These are phyloP conservation scores for Cynoglossus semilaevis DNA, from an alignment of 2,113 vertebrate species.

Conservation along the genomic window DNA sequence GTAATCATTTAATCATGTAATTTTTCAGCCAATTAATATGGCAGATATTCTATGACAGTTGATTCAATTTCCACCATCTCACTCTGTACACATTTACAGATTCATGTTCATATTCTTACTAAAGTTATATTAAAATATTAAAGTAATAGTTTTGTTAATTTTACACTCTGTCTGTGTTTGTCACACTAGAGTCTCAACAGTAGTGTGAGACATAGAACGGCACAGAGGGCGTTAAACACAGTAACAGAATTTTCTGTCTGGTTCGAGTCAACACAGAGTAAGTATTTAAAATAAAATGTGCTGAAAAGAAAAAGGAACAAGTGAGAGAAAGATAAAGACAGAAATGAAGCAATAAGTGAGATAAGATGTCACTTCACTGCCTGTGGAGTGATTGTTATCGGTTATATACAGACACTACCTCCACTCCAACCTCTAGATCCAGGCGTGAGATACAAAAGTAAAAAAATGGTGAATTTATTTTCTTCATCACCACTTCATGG, in stretches of 20 bases:
- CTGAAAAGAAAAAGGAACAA: neutral
- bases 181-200: neutral
- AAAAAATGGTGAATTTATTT: too few species aligned
- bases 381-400: conserved; percentile 20
- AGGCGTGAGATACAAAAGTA: too few species aligned
- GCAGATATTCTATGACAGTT: too few species aligned
- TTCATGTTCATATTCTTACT: too few species aligned
- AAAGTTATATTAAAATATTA: too few species aligned
- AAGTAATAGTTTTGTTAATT: too few species aligned
- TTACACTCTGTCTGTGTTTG: neutral
- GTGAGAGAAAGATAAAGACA: conserved; percentile 4
- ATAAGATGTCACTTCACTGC: conserved; percentile 16
- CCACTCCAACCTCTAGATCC: conserved; percentile 28
- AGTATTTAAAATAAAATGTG: neutral
- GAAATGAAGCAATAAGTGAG: conserved; percentile 6
- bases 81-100: too few species aligned
- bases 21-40: too few species aligned
- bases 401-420: conserved; percentile 10
- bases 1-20: too few species aligned
- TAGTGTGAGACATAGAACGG: too few species aligned
- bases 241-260: neutral
- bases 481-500: conserved; percentile 3
- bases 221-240: neutral
- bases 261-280: neutral
- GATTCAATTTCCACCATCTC: too few species aligned